Evolutionary conservation across 2,113 vertebrate genomes (phyloP).

Genomic region (Macquaria ambigua): DNA sequence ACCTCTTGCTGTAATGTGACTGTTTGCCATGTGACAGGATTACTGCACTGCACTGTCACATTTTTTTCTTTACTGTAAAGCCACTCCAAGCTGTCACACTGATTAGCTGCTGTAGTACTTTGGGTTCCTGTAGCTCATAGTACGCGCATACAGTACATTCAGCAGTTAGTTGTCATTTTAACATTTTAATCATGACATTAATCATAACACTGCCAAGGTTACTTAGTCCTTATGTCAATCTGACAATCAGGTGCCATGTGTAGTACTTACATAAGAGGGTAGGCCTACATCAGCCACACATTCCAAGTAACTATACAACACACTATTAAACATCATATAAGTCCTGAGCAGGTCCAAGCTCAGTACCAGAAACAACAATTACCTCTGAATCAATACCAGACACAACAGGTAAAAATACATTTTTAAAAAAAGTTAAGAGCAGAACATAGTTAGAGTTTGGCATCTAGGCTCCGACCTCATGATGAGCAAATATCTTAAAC

Average conservation of each 20-base stretch:
- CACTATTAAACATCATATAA: too few species aligned
- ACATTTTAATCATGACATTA: background rate
- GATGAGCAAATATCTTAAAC: too few species aligned
- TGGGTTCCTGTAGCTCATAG: background rate
- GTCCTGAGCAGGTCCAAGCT: background rate
- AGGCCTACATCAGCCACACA: too few species aligned
- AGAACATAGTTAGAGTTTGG: too few species aligned
- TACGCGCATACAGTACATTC: background rate
- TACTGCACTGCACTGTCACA: conserved; percentile 31
- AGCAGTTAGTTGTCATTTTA: background rate
- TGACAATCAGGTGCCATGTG: background rate
- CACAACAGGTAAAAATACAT: background rate
- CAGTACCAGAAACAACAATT: background rate
- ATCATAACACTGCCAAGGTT: background rate
- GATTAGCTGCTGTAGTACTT: conserved; percentile 7
- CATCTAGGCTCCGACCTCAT: too few species aligned
- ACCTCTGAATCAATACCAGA: background rate
- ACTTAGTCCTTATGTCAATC: background rate
- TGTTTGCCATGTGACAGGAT: conserved; percentile 55
- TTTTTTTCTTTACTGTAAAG: conserved; percentile 28
- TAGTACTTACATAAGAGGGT: too few species aligned
- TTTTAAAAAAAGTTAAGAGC: background rate
- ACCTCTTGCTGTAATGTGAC: conserved; percentile 31
- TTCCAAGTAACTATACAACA: too few species aligned
- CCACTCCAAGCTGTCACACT: conserved; percentile 20